Percentiles rank a stretch among this genome's conserved stretches.
Evolutionary conservation across 2,113 vertebrate genomes (phyloP).

Genomic region (Loxodonta africana): DNA sequence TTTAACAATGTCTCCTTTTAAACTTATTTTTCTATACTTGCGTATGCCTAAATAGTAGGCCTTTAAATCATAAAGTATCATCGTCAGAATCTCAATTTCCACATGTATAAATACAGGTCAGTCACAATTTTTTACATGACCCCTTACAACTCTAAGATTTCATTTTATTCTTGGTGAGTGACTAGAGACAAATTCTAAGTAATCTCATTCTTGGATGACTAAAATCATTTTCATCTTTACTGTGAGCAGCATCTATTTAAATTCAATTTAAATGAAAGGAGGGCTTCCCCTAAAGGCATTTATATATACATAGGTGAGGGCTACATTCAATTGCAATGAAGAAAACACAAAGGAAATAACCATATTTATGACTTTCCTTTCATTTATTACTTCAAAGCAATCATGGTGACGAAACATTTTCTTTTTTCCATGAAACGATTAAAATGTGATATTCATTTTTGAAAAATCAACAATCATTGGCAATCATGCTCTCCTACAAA

Average conservation of each 20-base stretch:
- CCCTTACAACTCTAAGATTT: not conserved
- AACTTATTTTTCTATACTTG: not conserved
- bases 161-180: not conserved
- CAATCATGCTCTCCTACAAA: slow-evolving; percentile 22
- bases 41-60: not conserved
- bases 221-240: slow-evolving; percentile 10
- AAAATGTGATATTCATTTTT: slow-evolving; percentile 57
- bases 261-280: not conserved
- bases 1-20: not conserved
- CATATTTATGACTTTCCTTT: not conserved
- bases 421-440: slow-evolving; percentile 44
- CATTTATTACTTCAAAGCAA: slow-evolving; percentile 35
- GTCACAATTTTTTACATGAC: not conserved
- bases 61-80: not conserved
- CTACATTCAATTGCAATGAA: not conserved
- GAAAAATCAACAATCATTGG: slow-evolving; percentile 48
- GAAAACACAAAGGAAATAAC: not conserved
- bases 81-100: slow-evolving; percentile 13
- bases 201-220: not conserved
- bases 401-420: not conserved
- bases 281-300: not conserved
- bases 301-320: not conserved
- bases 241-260: not conserved
- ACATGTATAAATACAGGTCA: not conserved
- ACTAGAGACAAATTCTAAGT: not conserved